phyloP scores from a whole-genome alignment of 2,888 invertebrate genomes.

The Liodrosophila aerea region DNA sequence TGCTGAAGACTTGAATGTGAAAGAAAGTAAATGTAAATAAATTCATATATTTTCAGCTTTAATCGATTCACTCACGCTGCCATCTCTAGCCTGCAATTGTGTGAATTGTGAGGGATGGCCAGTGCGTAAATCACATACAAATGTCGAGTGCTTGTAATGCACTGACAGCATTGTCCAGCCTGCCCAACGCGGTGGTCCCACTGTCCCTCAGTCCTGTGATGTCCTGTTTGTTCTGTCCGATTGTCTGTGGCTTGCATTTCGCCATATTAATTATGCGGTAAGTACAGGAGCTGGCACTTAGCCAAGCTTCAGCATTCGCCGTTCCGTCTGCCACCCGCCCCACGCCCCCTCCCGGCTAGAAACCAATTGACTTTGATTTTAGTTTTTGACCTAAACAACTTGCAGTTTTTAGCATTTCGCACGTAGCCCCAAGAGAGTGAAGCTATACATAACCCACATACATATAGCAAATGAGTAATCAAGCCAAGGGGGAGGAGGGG shows the following conservation, averaged over 20 bases:
- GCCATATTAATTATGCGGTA: conserved; percentile 72
- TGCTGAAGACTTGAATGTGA: too few species aligned
- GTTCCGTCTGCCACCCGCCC: not conserved
- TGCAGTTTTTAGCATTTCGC: conserved; percentile 68
- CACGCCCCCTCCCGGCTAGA: not conserved
- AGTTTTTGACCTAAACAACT: conserved; percentile 53
- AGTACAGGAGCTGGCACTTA: conserved; percentile 59
- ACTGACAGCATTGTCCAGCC: conserved; percentile 64
- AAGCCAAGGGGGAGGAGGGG: conserved; percentile 29
- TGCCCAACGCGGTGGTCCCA: too few species aligned
- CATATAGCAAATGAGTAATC: conserved; percentile 57
- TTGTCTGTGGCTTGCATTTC: conserved; percentile 54
- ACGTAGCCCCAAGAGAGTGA: conserved; percentile 49
- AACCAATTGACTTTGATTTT: conserved; percentile 58
- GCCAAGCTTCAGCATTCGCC: conserved; percentile 9
- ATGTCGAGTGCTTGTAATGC: conserved; percentile 61
- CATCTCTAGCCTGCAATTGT: conserved; percentile 22
- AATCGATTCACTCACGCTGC: conserved; percentile 7
- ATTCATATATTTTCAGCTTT: too few species aligned
- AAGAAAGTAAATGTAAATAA: too few species aligned
- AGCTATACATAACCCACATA: conserved; percentile 54
- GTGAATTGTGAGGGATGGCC: conserved; percentile 43
- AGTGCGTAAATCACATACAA: conserved; percentile 76
- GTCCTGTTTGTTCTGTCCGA: conserved; percentile 38
- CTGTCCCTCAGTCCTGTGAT: conserved; percentile 3